Evolutionary conservation across 2,888 invertebrate species (phyloP).

Genomic region (Morinoia aosen): DNA sequence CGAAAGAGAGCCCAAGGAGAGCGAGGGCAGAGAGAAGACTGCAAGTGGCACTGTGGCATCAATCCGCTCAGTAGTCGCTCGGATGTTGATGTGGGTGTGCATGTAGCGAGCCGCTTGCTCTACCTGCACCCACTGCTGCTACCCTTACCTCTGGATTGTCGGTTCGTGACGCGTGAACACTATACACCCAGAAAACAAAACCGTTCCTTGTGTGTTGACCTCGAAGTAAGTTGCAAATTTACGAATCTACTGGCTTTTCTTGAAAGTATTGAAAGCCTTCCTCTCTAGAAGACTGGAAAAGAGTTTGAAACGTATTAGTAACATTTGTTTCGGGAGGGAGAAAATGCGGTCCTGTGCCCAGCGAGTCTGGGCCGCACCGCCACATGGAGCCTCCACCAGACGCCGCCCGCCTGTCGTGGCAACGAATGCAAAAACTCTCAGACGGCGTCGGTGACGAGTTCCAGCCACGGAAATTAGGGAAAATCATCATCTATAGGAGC

Average conservation of each 20-base stretch:
- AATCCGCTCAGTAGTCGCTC: neutral
- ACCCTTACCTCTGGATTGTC: conserved; percentile 8
- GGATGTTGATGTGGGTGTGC: neutral
- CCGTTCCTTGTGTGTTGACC: neutral
- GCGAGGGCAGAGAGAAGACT: conserved; percentile 27
- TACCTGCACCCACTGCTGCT: conserved; percentile 29
- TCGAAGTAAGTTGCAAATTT: neutral
- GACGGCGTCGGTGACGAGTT: neutral
- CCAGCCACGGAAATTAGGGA: neutral
- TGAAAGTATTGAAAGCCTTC: neutral
- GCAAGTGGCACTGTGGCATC: conserved; percentile 15
- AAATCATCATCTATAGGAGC: neutral
- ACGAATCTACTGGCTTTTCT: neutral
- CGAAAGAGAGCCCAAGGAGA: conserved; percentile 38
- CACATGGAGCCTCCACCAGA: neutral
- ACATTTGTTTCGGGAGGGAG: neutral
- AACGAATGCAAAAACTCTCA: neutral
- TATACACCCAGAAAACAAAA: neutral
- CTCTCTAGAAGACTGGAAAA: neutral
- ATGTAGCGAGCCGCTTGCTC: neutral
- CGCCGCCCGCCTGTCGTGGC: neutral
- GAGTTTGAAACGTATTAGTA: neutral
- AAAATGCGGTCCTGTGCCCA: neutral
- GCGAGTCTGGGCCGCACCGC: neutral
- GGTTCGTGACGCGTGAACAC: neutral